A percentile compares a stretch with the other conserved stretches of the same genome.
Evolutionary conservation across 2,888 invertebrate species (phyloP).

Genomic region (Lordiphosa andalusiaca): DNA sequence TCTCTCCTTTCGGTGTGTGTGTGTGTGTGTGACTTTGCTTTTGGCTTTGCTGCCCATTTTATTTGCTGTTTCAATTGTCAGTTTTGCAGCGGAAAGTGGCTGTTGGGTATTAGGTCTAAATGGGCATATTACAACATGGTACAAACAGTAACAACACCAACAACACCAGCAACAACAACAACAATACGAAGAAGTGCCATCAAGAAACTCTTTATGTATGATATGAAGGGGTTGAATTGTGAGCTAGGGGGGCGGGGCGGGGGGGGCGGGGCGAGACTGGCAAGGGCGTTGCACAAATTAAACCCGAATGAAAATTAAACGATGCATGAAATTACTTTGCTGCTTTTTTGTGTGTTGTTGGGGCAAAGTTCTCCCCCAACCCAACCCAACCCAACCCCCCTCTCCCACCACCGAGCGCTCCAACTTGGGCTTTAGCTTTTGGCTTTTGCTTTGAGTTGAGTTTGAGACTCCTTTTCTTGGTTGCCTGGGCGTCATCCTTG

Average conservation of each 20-base stretch:
- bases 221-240: slow-evolving; percentile 38
- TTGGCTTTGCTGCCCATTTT: slow-evolving; percentile 47
- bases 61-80: slow-evolving; percentile 70
- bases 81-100: slow-evolving; percentile 59
- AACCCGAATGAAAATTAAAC: slow-evolving; percentile 78
- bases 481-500: slow-evolving; percentile 14
- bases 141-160: slow-evolving; percentile 26
- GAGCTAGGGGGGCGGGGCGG: no score
- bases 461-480: slow-evolving; percentile 1
- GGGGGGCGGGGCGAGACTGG: slow-evolving; percentile 34
- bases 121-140: slow-evolving; percentile 65
- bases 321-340: slow-evolving; percentile 78
- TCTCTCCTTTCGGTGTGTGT: slow-evolving; percentile 32
- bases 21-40: slow-evolving; percentile 26
- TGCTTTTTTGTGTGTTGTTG: slow-evolving; percentile 41
- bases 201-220: slow-evolving; percentile 42
- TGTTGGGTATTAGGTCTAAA: slow-evolving; percentile 72
- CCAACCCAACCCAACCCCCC: slow-evolving; percentile 17
- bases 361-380: slow-evolving; percentile 27
- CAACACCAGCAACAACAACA: slow-evolving; percentile 14
- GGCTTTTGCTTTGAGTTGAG: slow-evolving; percentile 32
- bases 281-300: slow-evolving; percentile 73
- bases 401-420: no score
- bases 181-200: slow-evolving; percentile 23
- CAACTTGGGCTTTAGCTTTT: slow-evolving; percentile 49